These are phyloP conservation scores for Bolinopsis microptera DNA, from an alignment of 37 sponge, comb jelly and placozoan genomes.

Conservation along the genomic window DNA sequence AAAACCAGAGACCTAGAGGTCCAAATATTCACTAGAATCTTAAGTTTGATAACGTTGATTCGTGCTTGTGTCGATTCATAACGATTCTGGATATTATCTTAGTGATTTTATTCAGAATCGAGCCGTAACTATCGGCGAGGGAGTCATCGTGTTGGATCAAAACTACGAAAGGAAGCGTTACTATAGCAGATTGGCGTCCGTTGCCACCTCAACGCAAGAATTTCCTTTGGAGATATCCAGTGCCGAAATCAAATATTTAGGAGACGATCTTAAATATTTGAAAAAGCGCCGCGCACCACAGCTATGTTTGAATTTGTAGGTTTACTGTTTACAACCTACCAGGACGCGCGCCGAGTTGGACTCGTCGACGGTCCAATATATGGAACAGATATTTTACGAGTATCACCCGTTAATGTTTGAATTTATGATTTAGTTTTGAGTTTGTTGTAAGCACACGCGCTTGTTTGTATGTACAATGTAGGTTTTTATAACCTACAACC, in stretches of 20 bases:
- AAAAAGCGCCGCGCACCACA: neutral
- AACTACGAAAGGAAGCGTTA: constrained; percentile 66
- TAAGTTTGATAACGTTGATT: neutral
- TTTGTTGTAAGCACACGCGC: too few species aligned
- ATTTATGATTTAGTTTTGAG: too few species aligned
- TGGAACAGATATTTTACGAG: too few species aligned
- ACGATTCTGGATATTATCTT: neutral
- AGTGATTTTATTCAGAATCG: neutral
- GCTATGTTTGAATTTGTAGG: too few species aligned
- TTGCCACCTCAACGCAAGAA: constrained; percentile 67
- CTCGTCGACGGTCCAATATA: too few species aligned
- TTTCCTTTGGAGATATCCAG: constrained; percentile 66
- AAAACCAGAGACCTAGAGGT: neutral
- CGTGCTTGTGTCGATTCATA: neutral
- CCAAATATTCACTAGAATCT: neutral
- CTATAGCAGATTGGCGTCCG: constrained; percentile 66
- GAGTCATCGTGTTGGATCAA: neutral
- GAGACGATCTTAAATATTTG: neutral
- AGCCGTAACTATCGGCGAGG: neutral
- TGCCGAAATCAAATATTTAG: constrained; percentile 31
- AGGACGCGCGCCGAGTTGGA: too few species aligned
- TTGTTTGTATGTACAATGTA: too few species aligned
- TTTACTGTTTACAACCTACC: too few species aligned
- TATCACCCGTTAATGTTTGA: too few species aligned
- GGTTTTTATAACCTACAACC: too few species aligned